Conservation (phyloP, 2,113 vertebrate genomes). For the Cacatua alba region DNA sequence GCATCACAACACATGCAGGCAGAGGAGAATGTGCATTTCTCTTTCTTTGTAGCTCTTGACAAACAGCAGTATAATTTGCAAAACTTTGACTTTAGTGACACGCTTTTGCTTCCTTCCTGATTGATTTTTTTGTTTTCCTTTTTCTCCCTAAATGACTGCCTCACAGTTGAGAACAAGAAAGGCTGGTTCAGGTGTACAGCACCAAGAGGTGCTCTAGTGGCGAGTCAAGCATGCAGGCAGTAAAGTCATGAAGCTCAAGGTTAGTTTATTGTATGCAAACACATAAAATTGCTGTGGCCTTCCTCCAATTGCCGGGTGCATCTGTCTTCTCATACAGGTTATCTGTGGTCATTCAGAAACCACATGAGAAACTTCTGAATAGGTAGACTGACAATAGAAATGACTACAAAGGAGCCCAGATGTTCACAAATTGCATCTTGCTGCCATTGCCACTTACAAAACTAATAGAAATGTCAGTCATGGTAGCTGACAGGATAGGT, state of each 20-base stretch:
- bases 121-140: background rate
- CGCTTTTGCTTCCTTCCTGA: background rate
- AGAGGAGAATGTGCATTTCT: background rate
- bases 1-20: background rate
- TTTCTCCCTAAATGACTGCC: background rate
- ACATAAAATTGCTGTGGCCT: background rate
- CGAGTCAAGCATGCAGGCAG: background rate
- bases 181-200: background rate
- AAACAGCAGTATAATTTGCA: background rate
- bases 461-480: conserved; percentile 35
- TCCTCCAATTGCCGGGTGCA: background rate
- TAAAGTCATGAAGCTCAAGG: background rate
- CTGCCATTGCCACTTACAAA: background rate
- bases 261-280: background rate
- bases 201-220: background rate
- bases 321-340: background rate
- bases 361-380: background rate
- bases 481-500: background rate
- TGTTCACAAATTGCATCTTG: conserved; percentile 25
- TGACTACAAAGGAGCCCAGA: background rate
- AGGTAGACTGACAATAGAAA: background rate
- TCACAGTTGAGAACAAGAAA: background rate
- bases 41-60: background rate
- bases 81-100: background rate
- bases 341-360: background rate